Evolutionary conservation across 2,888 invertebrate species (phyloP).

Genomic region (Tachina fera): DNA sequence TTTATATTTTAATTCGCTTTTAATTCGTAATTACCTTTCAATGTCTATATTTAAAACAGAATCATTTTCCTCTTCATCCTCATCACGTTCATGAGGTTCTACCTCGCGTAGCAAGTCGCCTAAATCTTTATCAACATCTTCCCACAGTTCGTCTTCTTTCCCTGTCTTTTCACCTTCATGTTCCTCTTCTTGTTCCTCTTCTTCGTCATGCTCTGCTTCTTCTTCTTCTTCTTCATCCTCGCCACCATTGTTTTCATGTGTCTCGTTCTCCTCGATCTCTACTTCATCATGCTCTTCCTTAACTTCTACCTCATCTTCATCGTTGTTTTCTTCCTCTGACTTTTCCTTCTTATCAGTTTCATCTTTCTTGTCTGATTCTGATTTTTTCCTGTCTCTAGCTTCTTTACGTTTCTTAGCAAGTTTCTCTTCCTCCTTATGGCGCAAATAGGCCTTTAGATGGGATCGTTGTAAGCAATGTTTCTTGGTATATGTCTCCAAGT

Average conservation of each 20-base stretch:
- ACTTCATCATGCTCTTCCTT: conserved; percentile 86
- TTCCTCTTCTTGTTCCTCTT: conserved; percentile 83
- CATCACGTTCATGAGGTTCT: conserved; percentile 86
- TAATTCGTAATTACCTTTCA: conserved; percentile 83
- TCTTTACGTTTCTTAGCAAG: conserved; percentile 84
- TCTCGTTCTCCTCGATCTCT: conserved; percentile 85
- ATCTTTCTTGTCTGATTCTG: conserved; percentile 73
- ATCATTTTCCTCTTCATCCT: conserved; percentile 88
- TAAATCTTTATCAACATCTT: conserved; percentile 91
- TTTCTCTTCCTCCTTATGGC: conserved; percentile 90
- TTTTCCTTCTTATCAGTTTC: conserved; percentile 80
- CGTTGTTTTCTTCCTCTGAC: conserved; percentile 87
- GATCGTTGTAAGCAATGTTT: conserved; percentile 90
- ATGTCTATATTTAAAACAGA: conserved; percentile 83
- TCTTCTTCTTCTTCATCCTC: conserved; percentile 36
- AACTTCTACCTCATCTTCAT: conserved; percentile 82
- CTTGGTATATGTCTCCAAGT: conserved; percentile 86
- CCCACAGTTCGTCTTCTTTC: conserved; percentile 89
- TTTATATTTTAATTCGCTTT: not conserved
- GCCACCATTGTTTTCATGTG: conserved; percentile 74
- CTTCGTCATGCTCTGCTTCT: conserved; percentile 16
- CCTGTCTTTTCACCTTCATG: conserved; percentile 84
- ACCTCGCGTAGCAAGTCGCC: conserved; percentile 89
- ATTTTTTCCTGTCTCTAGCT: conserved; percentile 82
- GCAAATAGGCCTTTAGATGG: conserved; percentile 90